phyloP scores from a whole-genome alignment of 2,888 invertebrate species.

The Cerastis rubricosa region DNA sequence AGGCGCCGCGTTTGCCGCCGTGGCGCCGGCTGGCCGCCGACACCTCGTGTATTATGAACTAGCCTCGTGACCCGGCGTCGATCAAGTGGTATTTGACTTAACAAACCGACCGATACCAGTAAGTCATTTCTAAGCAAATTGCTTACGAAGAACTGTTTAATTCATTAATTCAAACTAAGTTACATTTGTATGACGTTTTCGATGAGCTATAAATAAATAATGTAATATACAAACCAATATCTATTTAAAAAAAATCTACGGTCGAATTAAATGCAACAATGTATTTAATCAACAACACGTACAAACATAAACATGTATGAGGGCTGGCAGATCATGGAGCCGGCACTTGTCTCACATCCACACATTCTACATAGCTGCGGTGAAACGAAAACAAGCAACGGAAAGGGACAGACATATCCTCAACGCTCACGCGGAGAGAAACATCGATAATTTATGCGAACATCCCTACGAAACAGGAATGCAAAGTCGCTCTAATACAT shows the following conservation, averaged over 20 bases:
- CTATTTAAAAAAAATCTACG: slow-evolving; percentile 45
- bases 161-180: slow-evolving; percentile 28
- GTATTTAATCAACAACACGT: slow-evolving; percentile 53
- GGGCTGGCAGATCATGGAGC: slow-evolving; percentile 77
- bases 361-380: slow-evolving; percentile 78
- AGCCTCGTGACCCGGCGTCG: slow-evolving; percentile 89
- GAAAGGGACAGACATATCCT: slow-evolving; percentile 84
- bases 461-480: slow-evolving; percentile 89
- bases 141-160: slow-evolving; percentile 74
- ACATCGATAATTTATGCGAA: slow-evolving; percentile 90
- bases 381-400: slow-evolving; percentile 88
- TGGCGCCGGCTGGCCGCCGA: slow-evolving; percentile 90
- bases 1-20: slow-evolving; percentile 88
- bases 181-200: slow-evolving; percentile 19
- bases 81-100: slow-evolving; percentile 89
- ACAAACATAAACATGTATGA: slow-evolving; percentile 72
- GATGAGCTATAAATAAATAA: neutral
- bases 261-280: slow-evolving; percentile 45
- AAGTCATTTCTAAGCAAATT: slow-evolving; percentile 83
- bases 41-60: slow-evolving; percentile 90
- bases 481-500: slow-evolving; percentile 69
- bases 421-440: slow-evolving; percentile 81
- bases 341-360: slow-evolving; percentile 81
- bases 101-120: slow-evolving; percentile 81
- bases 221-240: no score